Percentiles rank a stretch among this genome's conserved stretches.
Conservation (phyloP, 2,113 vertebrate genomes). For the Neopipo cinnamomea region DNA sequence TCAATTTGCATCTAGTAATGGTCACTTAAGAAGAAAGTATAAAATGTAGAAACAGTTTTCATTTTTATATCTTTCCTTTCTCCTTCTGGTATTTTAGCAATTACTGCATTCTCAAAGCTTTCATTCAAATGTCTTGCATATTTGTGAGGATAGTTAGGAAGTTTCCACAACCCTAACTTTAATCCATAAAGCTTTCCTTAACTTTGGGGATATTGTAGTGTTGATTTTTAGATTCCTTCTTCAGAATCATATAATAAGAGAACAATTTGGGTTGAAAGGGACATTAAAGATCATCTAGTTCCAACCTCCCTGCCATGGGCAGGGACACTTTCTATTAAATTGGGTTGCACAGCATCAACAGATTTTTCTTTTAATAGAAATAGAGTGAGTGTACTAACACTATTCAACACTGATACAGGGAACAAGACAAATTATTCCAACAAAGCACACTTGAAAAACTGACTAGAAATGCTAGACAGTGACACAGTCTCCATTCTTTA, state of each 20-base stretch:
- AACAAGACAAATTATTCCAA: neutral
- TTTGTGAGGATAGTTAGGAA: neutral
- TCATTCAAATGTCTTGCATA: neutral
- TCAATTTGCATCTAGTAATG: neutral
- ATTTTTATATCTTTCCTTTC: neutral
- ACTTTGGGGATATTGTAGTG: neutral
- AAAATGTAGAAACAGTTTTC: neutral
- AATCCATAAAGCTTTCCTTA: neutral
- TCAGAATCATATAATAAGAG: neutral
- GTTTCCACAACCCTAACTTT: neutral
- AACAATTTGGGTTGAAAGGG: neutral
- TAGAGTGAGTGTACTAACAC: neutral
- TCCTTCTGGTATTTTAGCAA: neutral
- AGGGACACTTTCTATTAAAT: neutral
- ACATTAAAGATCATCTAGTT: neutral
- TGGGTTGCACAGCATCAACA: neutral
- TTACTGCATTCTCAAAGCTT: neutral
- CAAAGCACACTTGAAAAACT: neutral
- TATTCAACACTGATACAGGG: neutral
- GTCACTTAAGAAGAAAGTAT: neutral
- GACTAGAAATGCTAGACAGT: neutral
- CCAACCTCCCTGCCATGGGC: fast-evolving
- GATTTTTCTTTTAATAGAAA: neutral
- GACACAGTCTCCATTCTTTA: neutral
- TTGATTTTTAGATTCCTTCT: neutral